Evolutionary conservation across 2,797 vertebrate species (phyloP).

Genomic region (Sarcoramphus papa): DNA sequence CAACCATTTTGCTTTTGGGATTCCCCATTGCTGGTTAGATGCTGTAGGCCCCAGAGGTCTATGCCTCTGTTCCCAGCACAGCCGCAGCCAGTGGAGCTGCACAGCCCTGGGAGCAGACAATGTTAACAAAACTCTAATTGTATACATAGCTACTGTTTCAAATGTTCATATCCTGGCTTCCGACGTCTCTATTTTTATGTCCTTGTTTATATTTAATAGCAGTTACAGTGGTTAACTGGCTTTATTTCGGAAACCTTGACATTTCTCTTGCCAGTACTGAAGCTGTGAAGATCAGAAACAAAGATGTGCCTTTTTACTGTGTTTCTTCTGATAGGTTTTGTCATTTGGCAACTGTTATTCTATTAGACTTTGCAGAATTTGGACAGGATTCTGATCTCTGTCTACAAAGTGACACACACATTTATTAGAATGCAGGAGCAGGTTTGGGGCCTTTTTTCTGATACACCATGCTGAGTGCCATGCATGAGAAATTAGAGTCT

Average conservation of each 20-base stretch:
- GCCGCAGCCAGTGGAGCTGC: background rate
- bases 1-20: background rate
- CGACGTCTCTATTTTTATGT: background rate
- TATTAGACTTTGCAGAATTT: conserved; percentile 33
- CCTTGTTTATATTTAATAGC: conserved; percentile 40
- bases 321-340: conserved; percentile 51
- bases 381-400: conserved; percentile 42
- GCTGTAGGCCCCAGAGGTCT: background rate
- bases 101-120: background rate
- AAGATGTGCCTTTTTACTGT: conserved; percentile 36
- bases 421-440: conserved; percentile 39
- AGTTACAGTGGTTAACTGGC: conserved; percentile 9
- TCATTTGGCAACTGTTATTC: conserved; percentile 53
- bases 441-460: conserved; percentile 39
- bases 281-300: conserved; percentile 33
- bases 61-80: background rate
- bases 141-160: conserved; percentile 18
- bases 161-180: background rate
- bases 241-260: conserved; percentile 35
- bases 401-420: background rate
- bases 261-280: background rate
- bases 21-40: background rate
- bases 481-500: conserved; percentile 35
- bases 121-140: background rate
- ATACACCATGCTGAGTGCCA: conserved; percentile 31